A percentile compares a stretch with the other conserved stretches of the same genome.
phyloP scores from a whole-genome alignment of 2,888 invertebrate species.

The Oegoconia quadripuncta region DNA sequence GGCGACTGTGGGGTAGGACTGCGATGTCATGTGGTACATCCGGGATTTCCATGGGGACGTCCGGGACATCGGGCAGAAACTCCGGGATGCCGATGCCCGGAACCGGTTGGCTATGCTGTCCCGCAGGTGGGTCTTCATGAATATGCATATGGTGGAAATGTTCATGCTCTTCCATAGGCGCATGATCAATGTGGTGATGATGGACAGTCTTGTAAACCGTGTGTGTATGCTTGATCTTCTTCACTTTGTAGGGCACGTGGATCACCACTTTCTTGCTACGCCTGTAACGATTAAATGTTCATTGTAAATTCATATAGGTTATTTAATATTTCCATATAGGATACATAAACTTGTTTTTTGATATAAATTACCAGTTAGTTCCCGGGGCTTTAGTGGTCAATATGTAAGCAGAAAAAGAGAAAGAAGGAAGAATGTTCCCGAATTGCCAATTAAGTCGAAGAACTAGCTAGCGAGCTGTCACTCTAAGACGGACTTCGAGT shows the following conservation, averaged over 20 bases:
- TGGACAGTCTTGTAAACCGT: slow-evolving; percentile 85
- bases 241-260: slow-evolving; percentile 83
- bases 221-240: slow-evolving; percentile 85
- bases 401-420: no score
- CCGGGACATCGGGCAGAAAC: slow-evolving; percentile 59
- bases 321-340: no score
- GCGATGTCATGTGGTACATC: slow-evolving; percentile 46
- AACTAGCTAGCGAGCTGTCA: no score
- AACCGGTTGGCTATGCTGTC: slow-evolving; percentile 56
- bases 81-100: slow-evolving; percentile 63
- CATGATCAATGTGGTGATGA: slow-evolving; percentile 69
- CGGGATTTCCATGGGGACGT: slow-evolving; percentile 40
- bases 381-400: no score
- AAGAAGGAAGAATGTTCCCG: no score
- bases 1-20: slow-evolving; percentile 33
- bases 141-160: slow-evolving; percentile 72
- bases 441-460: no score
- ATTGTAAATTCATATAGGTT: no score
- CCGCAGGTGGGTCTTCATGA: slow-evolving; percentile 45
- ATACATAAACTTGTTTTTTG: no score
- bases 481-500: no score
- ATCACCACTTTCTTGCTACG: slow-evolving; percentile 83
- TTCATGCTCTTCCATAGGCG: slow-evolving; percentile 65
- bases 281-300: slow-evolving; percentile 32
- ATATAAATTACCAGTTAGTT: no score